A percentile compares a stretch with the other conserved stretches of the same genome.
phyloP scores from a whole-genome alignment of 2,113 vertebrate species.

The Falco punctatus region DNA sequence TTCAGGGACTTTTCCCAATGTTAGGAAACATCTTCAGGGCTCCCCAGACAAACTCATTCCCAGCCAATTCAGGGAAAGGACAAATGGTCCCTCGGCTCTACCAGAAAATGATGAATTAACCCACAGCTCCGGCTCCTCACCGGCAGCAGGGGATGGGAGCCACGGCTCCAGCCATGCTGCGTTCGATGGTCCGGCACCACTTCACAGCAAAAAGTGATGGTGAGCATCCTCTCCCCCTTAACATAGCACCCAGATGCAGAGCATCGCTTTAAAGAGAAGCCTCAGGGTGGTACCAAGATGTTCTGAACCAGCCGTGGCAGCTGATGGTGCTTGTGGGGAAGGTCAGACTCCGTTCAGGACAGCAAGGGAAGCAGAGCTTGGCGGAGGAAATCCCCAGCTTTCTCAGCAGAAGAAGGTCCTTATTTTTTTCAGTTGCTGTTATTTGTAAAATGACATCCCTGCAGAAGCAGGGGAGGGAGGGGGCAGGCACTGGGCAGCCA shows the following conservation, averaged over 20 bases:
- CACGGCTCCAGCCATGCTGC: background rate
- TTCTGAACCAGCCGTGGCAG: background rate
- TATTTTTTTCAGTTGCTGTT: background rate
- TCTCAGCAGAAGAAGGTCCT: background rate
- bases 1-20: background rate
- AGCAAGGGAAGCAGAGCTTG: background rate
- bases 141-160: background rate
- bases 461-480: background rate
- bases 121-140: background rate
- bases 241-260: accelerated
- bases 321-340: background rate
- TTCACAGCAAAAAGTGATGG: background rate
- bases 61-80: background rate
- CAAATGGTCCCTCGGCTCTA: background rate
- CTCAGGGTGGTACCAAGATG: background rate
- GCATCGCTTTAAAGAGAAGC: background rate
- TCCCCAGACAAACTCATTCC: background rate
- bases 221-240: background rate
- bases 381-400: background rate
- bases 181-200: background rate
- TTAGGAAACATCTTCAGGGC: background rate
- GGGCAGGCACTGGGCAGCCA: background rate
- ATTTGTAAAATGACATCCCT: background rate
- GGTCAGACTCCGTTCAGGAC: background rate
- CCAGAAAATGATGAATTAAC: background rate